Percentiles rank a stretch among this genome's conserved stretches.
These are phyloP conservation scores for Colletes gigas DNA, from an alignment of 1,140 invertebrate genomes.

Conservation along the genomic window DNA sequence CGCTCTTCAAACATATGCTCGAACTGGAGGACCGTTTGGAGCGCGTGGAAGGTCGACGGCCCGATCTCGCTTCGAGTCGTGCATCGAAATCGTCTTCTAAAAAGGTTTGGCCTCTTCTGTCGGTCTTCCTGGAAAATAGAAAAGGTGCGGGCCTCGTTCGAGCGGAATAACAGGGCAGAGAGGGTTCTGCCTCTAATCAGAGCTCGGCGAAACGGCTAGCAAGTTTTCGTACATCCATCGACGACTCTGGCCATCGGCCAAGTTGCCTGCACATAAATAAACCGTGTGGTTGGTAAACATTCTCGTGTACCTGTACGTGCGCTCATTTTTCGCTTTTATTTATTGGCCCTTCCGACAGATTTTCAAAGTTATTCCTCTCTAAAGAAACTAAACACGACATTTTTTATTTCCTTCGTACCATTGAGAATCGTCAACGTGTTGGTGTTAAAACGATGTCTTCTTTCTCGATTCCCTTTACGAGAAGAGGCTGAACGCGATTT, in stretches of 20 bases:
- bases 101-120: slow-evolving; percentile 12
- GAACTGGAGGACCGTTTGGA: background rate
- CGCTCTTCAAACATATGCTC: background rate
- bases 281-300: slow-evolving; percentile 44
- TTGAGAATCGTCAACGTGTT: too few relatives aligned
- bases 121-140: slow-evolving; percentile 24
- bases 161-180: slow-evolving; percentile 25
- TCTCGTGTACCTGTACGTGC: slow-evolving; percentile 8
- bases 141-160: slow-evolving; percentile 2
- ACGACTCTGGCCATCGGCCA: slow-evolving; percentile 48
- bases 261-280: slow-evolving; percentile 62
- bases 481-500: background rate
- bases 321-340: background rate
- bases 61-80: slow-evolving; percentile 3
- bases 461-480: too few relatives aligned
- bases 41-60: slow-evolving; percentile 40
- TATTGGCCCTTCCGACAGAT: too few relatives aligned
- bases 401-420: too few relatives aligned
- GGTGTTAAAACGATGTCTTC: too few relatives aligned
- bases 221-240: slow-evolving; percentile 56
- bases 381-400: too few relatives aligned
- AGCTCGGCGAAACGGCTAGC: slow-evolving; percentile 10
- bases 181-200: background rate
- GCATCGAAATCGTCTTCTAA: slow-evolving; percentile 27
- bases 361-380: too few relatives aligned